phyloP scores from a whole-genome alignment of 2,797 vertebrate genomes.

The Epinephelus coioides region DNA sequence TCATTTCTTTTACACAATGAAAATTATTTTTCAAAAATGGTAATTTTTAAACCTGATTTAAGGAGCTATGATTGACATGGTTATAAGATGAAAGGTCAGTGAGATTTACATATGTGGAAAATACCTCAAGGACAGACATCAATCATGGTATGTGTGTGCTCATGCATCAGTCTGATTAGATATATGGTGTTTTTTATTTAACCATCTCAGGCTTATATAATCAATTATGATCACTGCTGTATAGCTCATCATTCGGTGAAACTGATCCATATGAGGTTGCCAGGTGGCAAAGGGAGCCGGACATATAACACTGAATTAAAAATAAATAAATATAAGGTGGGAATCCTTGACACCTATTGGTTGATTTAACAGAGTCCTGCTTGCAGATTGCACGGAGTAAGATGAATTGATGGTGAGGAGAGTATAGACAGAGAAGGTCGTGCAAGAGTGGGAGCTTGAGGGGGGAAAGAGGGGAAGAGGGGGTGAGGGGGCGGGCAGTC shows the following conservation, averaged over 20 bases:
- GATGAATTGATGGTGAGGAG: constrained; percentile 80
- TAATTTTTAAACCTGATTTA: background rate
- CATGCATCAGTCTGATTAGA: constrained; percentile 53
- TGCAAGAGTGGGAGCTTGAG: constrained; percentile 44
- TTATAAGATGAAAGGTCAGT: constrained; percentile 37
- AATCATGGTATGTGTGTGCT: constrained; percentile 43
- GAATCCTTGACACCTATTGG: constrained; percentile 79
- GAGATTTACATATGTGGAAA: constrained; percentile 9
- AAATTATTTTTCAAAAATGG: background rate
- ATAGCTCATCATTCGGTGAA: constrained; percentile 47
- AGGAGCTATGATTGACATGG: constrained; percentile 4
- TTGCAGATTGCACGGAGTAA: constrained; percentile 71
- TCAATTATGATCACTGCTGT: constrained; percentile 55
- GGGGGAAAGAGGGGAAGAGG: background rate
- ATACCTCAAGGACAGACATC: constrained; percentile 49
- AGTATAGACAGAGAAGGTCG: constrained; percentile 83
- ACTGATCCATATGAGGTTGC: constrained; percentile 5
- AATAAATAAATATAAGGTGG: constrained; percentile 54
- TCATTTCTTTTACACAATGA: background rate
- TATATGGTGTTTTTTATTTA: constrained; percentile 38
- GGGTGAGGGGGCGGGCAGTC: constrained; percentile 31
- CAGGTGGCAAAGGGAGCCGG: constrained; percentile 8
- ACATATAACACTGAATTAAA: constrained; percentile 58
- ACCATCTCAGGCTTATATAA: constrained; percentile 31
- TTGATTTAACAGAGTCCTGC: constrained; percentile 72